Evolutionary conservation across 2,888 invertebrate genomes (phyloP).

Genomic region (Leptarthrus brevirostris): DNA sequence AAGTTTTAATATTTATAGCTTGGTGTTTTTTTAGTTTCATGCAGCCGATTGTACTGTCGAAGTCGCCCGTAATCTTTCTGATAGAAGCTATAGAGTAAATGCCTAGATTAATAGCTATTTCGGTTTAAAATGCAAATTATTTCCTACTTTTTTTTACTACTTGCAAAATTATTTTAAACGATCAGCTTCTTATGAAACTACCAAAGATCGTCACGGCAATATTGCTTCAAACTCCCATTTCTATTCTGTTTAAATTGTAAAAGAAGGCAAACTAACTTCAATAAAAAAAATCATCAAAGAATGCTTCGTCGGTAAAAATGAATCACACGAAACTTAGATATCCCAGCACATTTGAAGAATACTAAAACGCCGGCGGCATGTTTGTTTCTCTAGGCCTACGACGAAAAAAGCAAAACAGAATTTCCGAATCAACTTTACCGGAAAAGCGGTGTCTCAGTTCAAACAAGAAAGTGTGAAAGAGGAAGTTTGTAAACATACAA

Average conservation of each 20-base stretch:
- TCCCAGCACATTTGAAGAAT: conserved; percentile 40
- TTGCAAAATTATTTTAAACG: too few species aligned
- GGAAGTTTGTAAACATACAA: conserved; percentile 55
- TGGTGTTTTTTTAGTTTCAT: too few species aligned
- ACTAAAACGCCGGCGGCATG: conserved; percentile 47
- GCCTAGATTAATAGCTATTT: too few species aligned
- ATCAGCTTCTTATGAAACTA: too few species aligned
- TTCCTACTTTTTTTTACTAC: too few species aligned
- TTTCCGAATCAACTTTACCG: conserved; percentile 47
- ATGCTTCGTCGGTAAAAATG: conserved; percentile 17
- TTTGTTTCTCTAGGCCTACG: conserved; percentile 23
- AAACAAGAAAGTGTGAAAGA: conserved; percentile 56
- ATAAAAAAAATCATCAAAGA: conserved; percentile 23
- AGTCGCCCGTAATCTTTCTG: too few species aligned
- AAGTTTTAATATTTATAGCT: too few species aligned
- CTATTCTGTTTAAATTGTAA: too few species aligned
- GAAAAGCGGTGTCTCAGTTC: conserved; percentile 35
- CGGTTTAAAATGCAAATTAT: too few species aligned
- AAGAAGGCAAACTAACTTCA: not conserved
- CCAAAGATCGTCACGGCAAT: not conserved
- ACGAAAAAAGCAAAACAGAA: conserved; percentile 46
- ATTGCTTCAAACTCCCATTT: conserved; percentile 24
- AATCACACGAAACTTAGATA: conserved; percentile 38
- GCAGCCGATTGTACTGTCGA: too few species aligned
- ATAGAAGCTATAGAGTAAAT: too few species aligned